phyloP scores from a whole-genome alignment of 2,888 invertebrate genomes.

The Apoderus coryli region DNA sequence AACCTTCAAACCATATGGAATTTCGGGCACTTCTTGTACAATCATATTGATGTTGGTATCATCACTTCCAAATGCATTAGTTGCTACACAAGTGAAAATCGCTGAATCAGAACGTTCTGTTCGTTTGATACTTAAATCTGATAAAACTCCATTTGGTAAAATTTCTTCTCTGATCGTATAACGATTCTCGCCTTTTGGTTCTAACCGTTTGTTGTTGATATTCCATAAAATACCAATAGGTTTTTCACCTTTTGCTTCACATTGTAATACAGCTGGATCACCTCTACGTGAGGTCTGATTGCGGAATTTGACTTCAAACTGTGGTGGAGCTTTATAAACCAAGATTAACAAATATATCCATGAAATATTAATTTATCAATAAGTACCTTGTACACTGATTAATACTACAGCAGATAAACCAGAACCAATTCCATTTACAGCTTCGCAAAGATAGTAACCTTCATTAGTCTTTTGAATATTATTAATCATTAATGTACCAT shows the following conservation, averaged over 20 bases:
- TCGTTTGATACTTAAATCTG: slow-evolving; percentile 77
- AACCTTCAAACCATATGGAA: slow-evolving; percentile 76
- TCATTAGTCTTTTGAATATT: slow-evolving; percentile 89
- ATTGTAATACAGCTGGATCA: slow-evolving; percentile 81
- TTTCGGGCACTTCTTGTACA: slow-evolving; percentile 83
- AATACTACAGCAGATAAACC: slow-evolving; percentile 88
- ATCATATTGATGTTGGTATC: slow-evolving; percentile 94
- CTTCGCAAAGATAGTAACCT: slow-evolving; percentile 91
- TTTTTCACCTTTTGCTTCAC: slow-evolving; percentile 88
- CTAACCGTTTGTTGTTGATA: slow-evolving; percentile 84
- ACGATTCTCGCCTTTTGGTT: slow-evolving; percentile 80
- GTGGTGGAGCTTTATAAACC: slow-evolving; percentile 66
- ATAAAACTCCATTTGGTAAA: slow-evolving; percentile 71
- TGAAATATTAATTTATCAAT: neutral
- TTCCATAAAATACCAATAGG: slow-evolving; percentile 91
- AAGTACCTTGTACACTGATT: slow-evolving; percentile 85
- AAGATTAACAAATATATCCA: neutral
- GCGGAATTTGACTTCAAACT: slow-evolving; percentile 81
- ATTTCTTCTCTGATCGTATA: slow-evolving; percentile 81
- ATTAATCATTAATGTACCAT: slow-evolving; percentile 79
- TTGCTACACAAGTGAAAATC: slow-evolving; percentile 81
- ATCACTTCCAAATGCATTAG: slow-evolving; percentile 86
- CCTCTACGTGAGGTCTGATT: slow-evolving; percentile 84
- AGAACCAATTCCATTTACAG: slow-evolving; percentile 89
- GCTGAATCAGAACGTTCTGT: slow-evolving; percentile 83